Evolutionary conservation across 2,797 vertebrate species (phyloP), one percentile per base, ranked within the genome.

Genomic region (Scolopax rusticola): DNA sequence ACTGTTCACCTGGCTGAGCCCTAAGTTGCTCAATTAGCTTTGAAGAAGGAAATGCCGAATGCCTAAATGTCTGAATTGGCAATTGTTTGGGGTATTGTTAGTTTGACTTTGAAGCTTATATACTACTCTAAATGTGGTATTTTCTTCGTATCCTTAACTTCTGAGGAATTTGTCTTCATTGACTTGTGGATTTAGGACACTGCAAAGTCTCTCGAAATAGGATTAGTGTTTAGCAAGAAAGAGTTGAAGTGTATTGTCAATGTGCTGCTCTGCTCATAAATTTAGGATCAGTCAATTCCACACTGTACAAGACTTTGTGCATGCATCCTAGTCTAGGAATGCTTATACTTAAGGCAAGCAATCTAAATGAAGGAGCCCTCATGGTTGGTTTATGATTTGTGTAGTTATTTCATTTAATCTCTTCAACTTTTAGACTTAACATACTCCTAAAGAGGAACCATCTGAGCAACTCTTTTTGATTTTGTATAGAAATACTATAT

Each of bases 401-500:
- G 3, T 47, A 59, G 69, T 63, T 76, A 78, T 90, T 90, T 91
- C 57, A 56, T 47, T 91, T n/a, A 68, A 78, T 84, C 32, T 15
- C 7, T 63, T 93, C 48, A 68, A 45, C 67, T 92, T 95, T 57
- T 61, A 81, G 64, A 54, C 47, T 92, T 86, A 53, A 33, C 2
- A 1, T 81, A 60, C 17, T 89, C 70, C 32, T 91, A 23, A 94
- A 71, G 74, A 48, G 50, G n/a, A 65, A 71, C 51, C 45, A 69
- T 51, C 40, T 92, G 80, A 96, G 84, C 79, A 90, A 79, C 25
- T 2, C 28, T 80, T 84, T 86, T 88, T 89, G 78, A 57, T 48
- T 95, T 93, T 93, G 78, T 83, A 11, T 87, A 41, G 84, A 96
- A 91, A 94, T 76, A 82, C n/a, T 86, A 1, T 81, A 56, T 57